Evolutionary conservation across 2,113 vertebrate species (phyloP).

Genomic region (Lepus americanus): DNA sequence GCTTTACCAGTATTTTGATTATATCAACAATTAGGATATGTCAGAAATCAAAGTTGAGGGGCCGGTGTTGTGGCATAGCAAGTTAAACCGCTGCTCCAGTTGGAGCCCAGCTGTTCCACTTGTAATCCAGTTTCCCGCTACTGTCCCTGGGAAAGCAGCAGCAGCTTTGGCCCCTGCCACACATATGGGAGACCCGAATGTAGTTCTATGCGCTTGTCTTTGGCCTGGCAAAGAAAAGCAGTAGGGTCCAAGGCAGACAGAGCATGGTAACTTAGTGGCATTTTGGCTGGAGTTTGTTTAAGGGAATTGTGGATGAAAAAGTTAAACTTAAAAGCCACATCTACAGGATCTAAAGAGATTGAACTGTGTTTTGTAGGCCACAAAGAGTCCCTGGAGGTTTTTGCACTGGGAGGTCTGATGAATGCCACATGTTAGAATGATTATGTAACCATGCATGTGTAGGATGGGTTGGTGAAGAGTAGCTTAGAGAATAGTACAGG

Average conservation of each 20-base stretch:
- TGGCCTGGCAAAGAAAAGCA: background rate
- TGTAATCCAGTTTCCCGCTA: no score
- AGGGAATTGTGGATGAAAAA: slow-evolving; percentile 28
- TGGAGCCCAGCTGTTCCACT: no score
- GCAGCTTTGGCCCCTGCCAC: no score
- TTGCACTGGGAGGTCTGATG: background rate
- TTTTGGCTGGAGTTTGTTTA: slow-evolving; percentile 55
- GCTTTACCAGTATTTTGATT: slow-evolving; percentile 34
- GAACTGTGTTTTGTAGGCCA: slow-evolving; percentile 6
- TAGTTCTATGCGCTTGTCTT: no score
- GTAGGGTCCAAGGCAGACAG: background rate
- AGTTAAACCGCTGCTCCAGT: no score
- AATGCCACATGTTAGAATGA: background rate
- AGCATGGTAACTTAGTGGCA: background rate
- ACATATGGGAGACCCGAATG: no score
- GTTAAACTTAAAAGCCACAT: background rate
- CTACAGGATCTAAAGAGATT: background rate
- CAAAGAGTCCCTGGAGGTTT: background rate
- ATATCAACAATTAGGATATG: background rate
- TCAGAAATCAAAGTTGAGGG: slow-evolving; percentile 24
- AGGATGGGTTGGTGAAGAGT: background rate
- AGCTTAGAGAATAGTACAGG: background rate
- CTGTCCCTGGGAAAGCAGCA: no score
- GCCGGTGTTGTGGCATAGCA: no score
- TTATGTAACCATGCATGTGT: background rate